phyloP scores from a whole-genome alignment of 2,888 invertebrate genomes.

The Tenthredo livida region DNA sequence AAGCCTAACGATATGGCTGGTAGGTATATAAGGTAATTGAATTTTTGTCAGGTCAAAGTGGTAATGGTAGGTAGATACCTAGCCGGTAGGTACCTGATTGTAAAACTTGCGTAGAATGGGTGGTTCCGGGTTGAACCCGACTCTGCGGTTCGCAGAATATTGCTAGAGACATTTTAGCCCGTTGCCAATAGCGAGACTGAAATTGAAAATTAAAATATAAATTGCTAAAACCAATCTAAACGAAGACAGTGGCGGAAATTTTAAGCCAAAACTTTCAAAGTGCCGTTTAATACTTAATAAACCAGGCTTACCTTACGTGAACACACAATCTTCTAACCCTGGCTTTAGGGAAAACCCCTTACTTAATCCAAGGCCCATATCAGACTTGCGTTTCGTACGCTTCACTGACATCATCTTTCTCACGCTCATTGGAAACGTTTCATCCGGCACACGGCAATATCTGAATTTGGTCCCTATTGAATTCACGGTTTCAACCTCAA shows the following conservation, averaged over 20 bases:
- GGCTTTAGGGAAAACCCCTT: neutral
- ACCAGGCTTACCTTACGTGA: constrained; percentile 1
- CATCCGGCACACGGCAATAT: constrained; percentile 44
- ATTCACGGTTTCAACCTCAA: constrained; percentile 44
- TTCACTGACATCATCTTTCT: constrained; percentile 1
- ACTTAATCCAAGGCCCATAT: neutral
- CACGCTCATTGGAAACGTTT: constrained; percentile 42
- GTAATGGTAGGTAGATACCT: constrained; percentile 6
- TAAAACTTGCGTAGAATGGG: constrained; percentile 20
- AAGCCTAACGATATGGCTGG: constrained; percentile 16
- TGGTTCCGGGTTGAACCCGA: constrained; percentile 14
- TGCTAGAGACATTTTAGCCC: constrained; percentile 29
- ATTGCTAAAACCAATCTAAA: constrained; percentile 32
- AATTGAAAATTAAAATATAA: constrained; percentile 46
- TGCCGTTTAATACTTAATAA: constrained; percentile 36
- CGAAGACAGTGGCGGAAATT: constrained; percentile 38
- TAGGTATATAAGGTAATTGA: constrained; percentile 32
- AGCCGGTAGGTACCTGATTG: constrained; percentile 22
- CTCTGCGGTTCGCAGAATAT: constrained; percentile 20
- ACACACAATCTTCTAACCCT: constrained; percentile 11
- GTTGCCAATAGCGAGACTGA: constrained; percentile 1
- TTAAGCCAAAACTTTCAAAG: constrained; percentile 37
- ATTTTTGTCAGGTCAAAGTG: constrained; percentile 43
- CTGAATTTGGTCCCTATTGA: constrained; percentile 47
- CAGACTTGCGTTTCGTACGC: neutral